A percentile compares a stretch with the other conserved stretches of the same genome.
Evolutionary conservation across 2,888 invertebrate species (phyloP).

Genomic region (Trachelus troglodyta): DNA sequence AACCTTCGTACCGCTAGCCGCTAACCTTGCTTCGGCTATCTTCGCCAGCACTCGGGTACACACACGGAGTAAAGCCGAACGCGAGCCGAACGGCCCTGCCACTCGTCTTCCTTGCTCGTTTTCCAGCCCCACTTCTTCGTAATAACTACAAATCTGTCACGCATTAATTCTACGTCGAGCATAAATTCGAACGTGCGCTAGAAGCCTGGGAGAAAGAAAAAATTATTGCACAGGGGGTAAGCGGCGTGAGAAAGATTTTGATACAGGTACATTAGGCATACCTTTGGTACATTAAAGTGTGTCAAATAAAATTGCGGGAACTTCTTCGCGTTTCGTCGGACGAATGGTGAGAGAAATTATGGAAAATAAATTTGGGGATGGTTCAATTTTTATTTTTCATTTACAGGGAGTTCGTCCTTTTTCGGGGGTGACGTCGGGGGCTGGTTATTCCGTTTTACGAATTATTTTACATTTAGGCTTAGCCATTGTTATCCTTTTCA

Average conservation of each 20-base stretch:
- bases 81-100: constrained; percentile 9
- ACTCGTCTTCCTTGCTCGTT: constrained; percentile 23
- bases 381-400: background rate
- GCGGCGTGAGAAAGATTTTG: background rate
- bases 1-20: background rate
- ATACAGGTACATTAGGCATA: background rate
- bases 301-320: background rate
- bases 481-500: background rate
- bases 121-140: constrained; percentile 45
- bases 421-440: background rate
- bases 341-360: background rate
- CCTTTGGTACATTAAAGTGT: background rate
- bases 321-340: background rate
- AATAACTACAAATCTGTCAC: constrained; percentile 66
- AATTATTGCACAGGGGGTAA: constrained; percentile 47
- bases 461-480: background rate
- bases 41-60: background rate
- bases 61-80: background rate
- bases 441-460: background rate
- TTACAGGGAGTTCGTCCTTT: background rate
- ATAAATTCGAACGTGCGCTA: constrained; percentile 57
- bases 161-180: constrained; percentile 65
- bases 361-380: background rate
- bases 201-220: constrained; percentile 41
- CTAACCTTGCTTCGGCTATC: background rate